phyloP scores from a whole-genome alignment of 2,113 vertebrate genomes.

The Cephalopholis sonnerati region DNA sequence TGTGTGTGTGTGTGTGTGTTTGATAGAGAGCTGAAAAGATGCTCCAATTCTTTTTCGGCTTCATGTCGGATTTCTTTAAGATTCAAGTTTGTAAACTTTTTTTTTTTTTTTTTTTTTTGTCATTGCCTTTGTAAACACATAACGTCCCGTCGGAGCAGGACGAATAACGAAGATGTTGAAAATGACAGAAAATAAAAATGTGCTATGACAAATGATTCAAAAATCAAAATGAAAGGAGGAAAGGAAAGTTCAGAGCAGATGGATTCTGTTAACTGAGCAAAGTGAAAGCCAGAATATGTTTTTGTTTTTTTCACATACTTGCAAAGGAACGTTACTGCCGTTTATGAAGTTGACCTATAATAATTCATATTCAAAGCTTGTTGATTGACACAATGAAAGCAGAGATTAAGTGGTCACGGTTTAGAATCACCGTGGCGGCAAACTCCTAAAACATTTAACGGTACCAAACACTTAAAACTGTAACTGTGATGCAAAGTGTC shows the following conservation, averaged over 20 bases:
- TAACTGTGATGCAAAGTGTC: conserved; percentile 68
- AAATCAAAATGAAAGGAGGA: conserved; percentile 62
- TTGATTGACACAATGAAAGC: conserved; percentile 70
- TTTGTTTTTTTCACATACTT: conserved; percentile 59
- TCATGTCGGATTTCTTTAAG: conserved; percentile 81
- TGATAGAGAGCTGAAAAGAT: conserved; percentile 76
- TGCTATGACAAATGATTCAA: conserved; percentile 72
- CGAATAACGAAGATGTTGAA: conserved; percentile 78
- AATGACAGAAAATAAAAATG: conserved; percentile 71
- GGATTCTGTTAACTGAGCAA: conserved; percentile 67
- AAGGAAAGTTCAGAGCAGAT: conserved; percentile 70
- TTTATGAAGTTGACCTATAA: conserved; percentile 72
- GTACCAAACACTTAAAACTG: conserved; percentile 79
- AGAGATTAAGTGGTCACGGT: conserved; percentile 64
- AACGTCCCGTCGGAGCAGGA: conserved; percentile 79
- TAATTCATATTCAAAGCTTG: conserved; percentile 67
- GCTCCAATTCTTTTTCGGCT: conserved; percentile 80
- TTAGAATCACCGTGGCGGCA: conserved; percentile 67
- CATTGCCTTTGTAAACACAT: conserved; percentile 86
- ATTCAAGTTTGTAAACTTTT: conserved; percentile 86
- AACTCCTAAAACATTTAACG: conserved; percentile 70
- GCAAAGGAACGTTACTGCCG: conserved; percentile 50
- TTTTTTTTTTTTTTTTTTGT: conserved; percentile 58
- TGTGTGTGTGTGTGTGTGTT: conserved; percentile 32
- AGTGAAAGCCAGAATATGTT: conserved; percentile 65